A percentile compares a stretch with the other conserved stretches of the same genome.
phyloP scores from a whole-genome alignment of 2,113 vertebrate genomes.

The Perca flavescens region DNA sequence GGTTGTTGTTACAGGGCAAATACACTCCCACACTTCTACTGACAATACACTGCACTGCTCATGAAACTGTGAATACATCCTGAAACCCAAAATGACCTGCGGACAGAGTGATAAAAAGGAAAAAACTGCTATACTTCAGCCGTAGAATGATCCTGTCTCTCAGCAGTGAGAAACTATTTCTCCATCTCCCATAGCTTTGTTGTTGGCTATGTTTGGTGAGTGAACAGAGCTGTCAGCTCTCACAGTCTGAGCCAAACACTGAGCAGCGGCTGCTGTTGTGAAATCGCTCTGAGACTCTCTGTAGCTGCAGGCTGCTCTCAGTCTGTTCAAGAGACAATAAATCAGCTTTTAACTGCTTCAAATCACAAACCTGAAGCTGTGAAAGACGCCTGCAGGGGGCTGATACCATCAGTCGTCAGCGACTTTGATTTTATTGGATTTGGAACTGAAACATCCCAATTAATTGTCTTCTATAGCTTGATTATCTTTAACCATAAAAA shows the following conservation, averaged over 20 bases:
- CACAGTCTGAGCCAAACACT: constrained; percentile 30
- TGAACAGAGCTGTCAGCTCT: constrained; percentile 13
- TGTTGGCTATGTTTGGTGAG: not conserved
- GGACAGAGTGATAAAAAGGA: not conserved
- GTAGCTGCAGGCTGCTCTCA: constrained; percentile 16
- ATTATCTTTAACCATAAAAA: too few species aligned
- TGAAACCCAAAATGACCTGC: not conserved
- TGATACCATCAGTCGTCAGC: not conserved
- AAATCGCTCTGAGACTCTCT: constrained; percentile 17
- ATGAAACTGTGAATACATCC: not conserved
- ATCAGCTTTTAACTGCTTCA: not conserved
- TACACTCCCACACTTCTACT: not conserved
- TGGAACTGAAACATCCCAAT: too few species aligned
- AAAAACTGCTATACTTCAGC: not conserved
- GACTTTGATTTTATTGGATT: not conserved
- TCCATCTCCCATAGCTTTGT: not conserved
- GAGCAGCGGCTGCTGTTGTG: constrained; percentile 32
- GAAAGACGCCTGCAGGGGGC: not conserved
- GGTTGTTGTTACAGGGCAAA: not conserved
- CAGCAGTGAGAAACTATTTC: not conserved
- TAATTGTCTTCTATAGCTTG: too few species aligned
- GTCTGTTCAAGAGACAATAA: not conserved
- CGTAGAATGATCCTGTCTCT: not conserved
- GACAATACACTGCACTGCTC: not conserved
- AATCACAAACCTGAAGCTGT: not conserved